phyloP scores from a whole-genome alignment of 2,888 invertebrate species.

The Drosophila yooni region DNA sequence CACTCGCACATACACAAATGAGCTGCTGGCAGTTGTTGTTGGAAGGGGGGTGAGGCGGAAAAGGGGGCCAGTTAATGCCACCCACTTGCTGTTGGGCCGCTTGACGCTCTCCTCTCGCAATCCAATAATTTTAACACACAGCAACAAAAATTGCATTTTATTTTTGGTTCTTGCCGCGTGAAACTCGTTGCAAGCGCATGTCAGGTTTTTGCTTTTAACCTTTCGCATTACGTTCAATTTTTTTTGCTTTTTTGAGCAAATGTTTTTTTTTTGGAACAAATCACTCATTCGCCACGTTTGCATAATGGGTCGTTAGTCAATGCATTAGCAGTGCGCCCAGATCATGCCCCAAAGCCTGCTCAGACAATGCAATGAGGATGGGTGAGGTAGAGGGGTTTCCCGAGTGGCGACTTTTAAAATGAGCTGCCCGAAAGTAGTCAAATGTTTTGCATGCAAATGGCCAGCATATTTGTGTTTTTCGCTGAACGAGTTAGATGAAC shows the following conservation, averaged over 20 bases:
- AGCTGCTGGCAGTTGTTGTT: constrained; percentile 15
- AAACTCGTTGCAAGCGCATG: constrained; percentile 34
- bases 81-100: constrained; percentile 53
- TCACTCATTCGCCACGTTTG: constrained; percentile 50
- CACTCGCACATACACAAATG: constrained; percentile 34
- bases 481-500: constrained; percentile 1
- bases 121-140: constrained; percentile 73
- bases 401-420: not conserved
- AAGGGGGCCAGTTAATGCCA: constrained; percentile 69
- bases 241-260: constrained; percentile 8
- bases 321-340: constrained; percentile 66
- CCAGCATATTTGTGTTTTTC: constrained; percentile 31
- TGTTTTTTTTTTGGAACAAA: constrained; percentile 35
- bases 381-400: not conserved
- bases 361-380: constrained; percentile 5
- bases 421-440: constrained; percentile 29
- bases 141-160: constrained; percentile 81
- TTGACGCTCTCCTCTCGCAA: constrained; percentile 43
- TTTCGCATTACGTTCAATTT: constrained; percentile 9
- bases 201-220: constrained; percentile 42
- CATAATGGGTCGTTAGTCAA: constrained; percentile 75
- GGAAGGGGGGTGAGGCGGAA: not conserved
- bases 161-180: constrained; percentile 67
- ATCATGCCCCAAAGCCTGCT: constrained; percentile 3
- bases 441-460: constrained; percentile 53